A percentile compares a stretch with the other conserved stretches of the same genome.
Evolutionary conservation across 2,888 invertebrate genomes (phyloP).

Genomic region (Siphonodentalium dalli): DNA sequence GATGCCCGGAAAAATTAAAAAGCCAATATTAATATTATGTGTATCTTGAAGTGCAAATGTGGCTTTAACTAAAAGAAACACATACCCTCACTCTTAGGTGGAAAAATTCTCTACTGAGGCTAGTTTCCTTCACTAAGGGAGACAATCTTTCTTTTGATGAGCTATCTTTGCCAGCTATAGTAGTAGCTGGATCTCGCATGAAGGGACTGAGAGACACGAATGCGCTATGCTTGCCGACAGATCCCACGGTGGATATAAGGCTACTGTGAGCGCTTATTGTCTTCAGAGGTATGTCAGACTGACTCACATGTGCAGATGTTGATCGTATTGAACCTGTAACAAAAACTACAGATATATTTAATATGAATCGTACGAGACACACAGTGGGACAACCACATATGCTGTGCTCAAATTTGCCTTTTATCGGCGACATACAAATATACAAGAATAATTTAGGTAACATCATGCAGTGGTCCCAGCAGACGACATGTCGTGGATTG

Average conservation of each 20-base stretch:
- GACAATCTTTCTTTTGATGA: conserved; percentile 66
- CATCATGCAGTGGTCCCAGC: too few species aligned
- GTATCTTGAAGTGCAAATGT: too few species aligned
- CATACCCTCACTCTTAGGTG: not conserved
- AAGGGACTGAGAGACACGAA: conserved; percentile 88
- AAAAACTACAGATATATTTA: too few species aligned
- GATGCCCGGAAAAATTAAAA: too few species aligned
- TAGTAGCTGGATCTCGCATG: conserved; percentile 65
- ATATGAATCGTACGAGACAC: too few species aligned
- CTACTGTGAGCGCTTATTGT: conserved; percentile 78
- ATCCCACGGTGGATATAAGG: conserved; percentile 74
- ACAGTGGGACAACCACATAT: too few species aligned
- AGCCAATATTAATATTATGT: too few species aligned
- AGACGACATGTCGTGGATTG: not conserved
- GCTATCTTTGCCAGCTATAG: too few species aligned
- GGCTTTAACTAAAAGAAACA: not conserved
- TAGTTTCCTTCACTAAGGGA: conserved; percentile 71
- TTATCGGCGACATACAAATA: too few species aligned
- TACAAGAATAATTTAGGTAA: too few species aligned
- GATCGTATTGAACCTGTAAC: too few species aligned
- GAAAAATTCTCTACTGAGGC: not conserved
- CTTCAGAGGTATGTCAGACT: conserved; percentile 68
- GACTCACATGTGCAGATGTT: conserved; percentile 43
- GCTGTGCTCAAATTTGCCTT: too few species aligned
- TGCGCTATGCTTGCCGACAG: conserved; percentile 79